phyloP scores from a whole-genome alignment of 2,888 invertebrate species.

The Neoitamus cyanurus region DNA sequence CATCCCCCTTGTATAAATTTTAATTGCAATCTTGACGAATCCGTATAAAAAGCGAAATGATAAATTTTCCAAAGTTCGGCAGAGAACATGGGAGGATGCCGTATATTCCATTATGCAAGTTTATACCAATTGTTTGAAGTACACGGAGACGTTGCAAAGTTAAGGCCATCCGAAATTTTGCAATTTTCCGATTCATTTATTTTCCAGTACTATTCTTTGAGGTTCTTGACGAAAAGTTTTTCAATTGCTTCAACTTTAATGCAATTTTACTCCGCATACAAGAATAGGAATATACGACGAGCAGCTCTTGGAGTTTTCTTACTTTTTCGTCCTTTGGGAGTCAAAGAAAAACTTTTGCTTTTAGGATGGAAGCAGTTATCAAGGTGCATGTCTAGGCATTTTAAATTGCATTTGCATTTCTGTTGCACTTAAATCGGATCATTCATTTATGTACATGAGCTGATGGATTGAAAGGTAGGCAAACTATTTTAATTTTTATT shows the following conservation, averaged over 20 bases:
- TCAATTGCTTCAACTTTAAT: constrained; percentile 1
- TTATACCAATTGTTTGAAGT: not conserved
- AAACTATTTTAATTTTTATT: no score
- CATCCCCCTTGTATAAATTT: not conserved
- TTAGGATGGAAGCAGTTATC: not conserved
- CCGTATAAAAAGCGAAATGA: not conserved
- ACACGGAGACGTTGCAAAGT: not conserved
- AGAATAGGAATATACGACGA: not conserved
- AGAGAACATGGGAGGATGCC: not conserved
- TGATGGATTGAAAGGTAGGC: no score
- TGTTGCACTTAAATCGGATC: no score
- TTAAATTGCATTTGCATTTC: no score
- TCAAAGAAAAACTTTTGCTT: not conserved
- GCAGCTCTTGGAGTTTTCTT: not conserved
- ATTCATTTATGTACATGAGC: no score
- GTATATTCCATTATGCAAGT: not conserved
- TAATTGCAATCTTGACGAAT: not conserved
- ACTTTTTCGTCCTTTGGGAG: not conserved
- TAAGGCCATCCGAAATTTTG: not conserved
- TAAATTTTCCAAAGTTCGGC: not conserved
- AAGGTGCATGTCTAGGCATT: no score
- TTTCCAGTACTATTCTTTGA: not conserved
- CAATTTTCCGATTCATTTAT: not conserved
- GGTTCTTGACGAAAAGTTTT: not conserved
- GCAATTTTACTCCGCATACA: not conserved